phyloP scores from a whole-genome alignment of 2,888 invertebrate genomes.

The Abrostola tripartita region DNA sequence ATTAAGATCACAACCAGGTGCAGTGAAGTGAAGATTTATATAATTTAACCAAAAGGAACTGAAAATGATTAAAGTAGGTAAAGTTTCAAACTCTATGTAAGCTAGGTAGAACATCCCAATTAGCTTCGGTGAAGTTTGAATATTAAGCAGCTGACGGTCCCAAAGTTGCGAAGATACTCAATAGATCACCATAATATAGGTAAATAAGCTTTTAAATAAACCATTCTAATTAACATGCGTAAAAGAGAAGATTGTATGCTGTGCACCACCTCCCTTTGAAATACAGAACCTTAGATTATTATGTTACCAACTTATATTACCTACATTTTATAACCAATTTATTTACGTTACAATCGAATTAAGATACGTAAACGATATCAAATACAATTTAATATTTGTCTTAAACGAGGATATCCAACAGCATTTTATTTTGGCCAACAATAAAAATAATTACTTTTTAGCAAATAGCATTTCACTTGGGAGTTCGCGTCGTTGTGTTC shows the following conservation, averaged over 20 bases:
- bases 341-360: neutral
- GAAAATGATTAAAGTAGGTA: neutral
- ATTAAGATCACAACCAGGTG: no score
- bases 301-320: no score
- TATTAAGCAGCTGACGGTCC: conserved; percentile 12
- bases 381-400: conserved; percentile 2
- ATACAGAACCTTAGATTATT: no score
- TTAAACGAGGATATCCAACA: neutral
- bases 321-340: neutral
- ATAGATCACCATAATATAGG: conserved; percentile 16
- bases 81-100: neutral
- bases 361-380: neutral
- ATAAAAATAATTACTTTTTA: conserved; percentile 11
- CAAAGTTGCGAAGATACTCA: conserved; percentile 5
- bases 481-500: conserved; percentile 11
- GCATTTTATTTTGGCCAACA: conserved; percentile 2
- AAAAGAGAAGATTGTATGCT: no score
- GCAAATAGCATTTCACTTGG: conserved; percentile 31
- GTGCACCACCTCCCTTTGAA: no score
- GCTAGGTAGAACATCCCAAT: conserved; percentile 4
- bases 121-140: conserved; percentile 14
- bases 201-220: neutral
- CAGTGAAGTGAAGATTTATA: neutral
- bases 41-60: neutral
- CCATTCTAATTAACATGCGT: no score